A percentile compares a stretch with the other conserved stretches of the same genome.
Conservation (phyloP, 2,797 vertebrate genomes). For the Jordanella pulchra region DNA sequence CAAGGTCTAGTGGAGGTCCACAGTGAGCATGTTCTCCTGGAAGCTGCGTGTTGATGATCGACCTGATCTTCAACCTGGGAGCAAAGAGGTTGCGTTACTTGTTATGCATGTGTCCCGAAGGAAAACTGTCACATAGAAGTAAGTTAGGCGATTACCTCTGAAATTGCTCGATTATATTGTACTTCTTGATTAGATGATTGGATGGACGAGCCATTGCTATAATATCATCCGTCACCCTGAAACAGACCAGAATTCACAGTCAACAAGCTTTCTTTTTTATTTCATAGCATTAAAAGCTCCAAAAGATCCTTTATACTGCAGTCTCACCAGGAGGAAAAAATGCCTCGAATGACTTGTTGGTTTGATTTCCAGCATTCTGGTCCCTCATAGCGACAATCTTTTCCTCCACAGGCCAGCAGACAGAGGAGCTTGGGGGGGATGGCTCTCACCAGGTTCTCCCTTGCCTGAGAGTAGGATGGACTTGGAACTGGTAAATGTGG, state of each 20-base stretch:
- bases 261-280: neutral
- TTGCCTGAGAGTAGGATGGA: conserved; percentile 82
- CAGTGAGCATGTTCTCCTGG: conserved; percentile 85
- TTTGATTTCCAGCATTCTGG: conserved; percentile 79
- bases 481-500: conserved; percentile 73
- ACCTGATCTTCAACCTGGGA: conserved; percentile 80
- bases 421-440: conserved; percentile 84
- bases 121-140: too few relatives aligned
- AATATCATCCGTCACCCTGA: conserved; percentile 85
- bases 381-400: conserved; percentile 84
- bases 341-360: conserved; percentile 81
- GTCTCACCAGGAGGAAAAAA: conserved; percentile 85
- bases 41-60: conserved; percentile 85
- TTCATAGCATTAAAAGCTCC: neutral
- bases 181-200: conserved; percentile 77
- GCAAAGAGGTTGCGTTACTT: neutral
- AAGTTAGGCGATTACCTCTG: conserved; percentile 65
- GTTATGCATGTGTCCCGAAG: neutral
- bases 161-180: conserved; percentile 84
- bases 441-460: conserved; percentile 82
- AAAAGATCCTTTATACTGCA: neutral
- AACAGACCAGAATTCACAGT: conserved; percentile 20
- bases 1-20: conserved; percentile 76
- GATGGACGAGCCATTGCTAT: conserved; percentile 84
- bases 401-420: conserved; percentile 82